Percentiles rank a stretch among this genome's conserved stretches.
phyloP scores from a whole-genome alignment of 2,888 invertebrate genomes.

The Drosophila rellima region DNA sequence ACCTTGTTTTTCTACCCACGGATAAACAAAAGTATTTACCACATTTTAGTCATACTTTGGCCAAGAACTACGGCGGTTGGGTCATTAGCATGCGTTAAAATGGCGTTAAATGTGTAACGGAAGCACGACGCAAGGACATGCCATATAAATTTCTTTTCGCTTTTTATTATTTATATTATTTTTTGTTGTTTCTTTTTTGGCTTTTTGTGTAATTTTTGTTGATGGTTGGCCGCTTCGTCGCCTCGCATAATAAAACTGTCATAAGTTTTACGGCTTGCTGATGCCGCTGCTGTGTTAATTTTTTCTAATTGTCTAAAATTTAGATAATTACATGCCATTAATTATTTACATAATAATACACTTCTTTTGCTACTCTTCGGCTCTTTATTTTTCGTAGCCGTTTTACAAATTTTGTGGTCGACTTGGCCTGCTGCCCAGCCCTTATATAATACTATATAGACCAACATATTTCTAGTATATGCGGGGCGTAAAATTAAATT shows the following conservation, averaged over 20 bases:
- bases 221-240: slow-evolving; percentile 39
- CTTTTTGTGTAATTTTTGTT: slow-evolving; percentile 16
- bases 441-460: slow-evolving; percentile 21
- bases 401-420: slow-evolving; percentile 58
- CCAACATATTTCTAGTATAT: slow-evolving; percentile 52
- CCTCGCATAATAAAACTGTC: slow-evolving; percentile 77
- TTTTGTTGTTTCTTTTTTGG: slow-evolving; percentile 12
- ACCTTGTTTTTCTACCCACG: slow-evolving; percentile 63
- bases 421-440: slow-evolving; percentile 43
- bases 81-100: slow-evolving; percentile 81
- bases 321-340: slow-evolving; percentile 83
- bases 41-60: slow-evolving; percentile 17
- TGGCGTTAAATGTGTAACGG: slow-evolving; percentile 80
- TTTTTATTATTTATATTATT: slow-evolving; percentile 24
- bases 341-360: slow-evolving; percentile 82
- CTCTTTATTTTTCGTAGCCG: not conserved
- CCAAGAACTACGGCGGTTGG: slow-evolving; percentile 15
- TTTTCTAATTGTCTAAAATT: slow-evolving; percentile 84
- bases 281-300: slow-evolving; percentile 66
- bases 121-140: slow-evolving; percentile 63
- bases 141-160: slow-evolving; percentile 48
- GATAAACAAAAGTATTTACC: slow-evolving; percentile 43
- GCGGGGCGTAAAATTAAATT: slow-evolving; percentile 79
- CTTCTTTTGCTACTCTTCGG: slow-evolving; percentile 23
- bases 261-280: slow-evolving; percentile 58